Evolutionary conservation across 92 coral and sea anemone genomes (phyloP), one percentile per base, ranked within the genome.

Genomic region (Paramuricea clavata): DNA sequence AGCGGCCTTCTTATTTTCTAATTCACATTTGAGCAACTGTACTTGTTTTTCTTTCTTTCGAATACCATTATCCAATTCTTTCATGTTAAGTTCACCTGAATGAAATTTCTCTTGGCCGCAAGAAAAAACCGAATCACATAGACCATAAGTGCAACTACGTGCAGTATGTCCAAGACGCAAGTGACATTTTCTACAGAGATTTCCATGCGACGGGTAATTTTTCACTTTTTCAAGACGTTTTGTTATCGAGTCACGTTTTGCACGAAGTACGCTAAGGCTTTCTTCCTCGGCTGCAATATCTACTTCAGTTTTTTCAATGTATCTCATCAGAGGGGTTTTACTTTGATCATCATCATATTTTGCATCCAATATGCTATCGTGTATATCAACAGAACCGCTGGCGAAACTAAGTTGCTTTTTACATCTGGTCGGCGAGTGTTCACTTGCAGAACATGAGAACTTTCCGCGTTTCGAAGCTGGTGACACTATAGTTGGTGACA

Each of bases 81-180:
- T 81, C 13, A 32, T 60, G 52, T 81, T 81, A 13, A 62, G 28
- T 65, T 81, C 73, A 17, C 78, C 86, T 11, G 49, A n/a, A 23
- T 74, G 81, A 56, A 74, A 32, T 32, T 74, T 74, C 30, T 74
- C 65, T 74, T 74, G 27, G 25, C 81, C 65, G 81, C 81, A 74
- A 35, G 28, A 39, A 41, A 39, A 74, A 16, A 74, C 81, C 23
- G 80, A 80, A 27, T 34, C 32, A 80, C 85, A 80, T 60, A 17
- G 27, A 13, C 43, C 79, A 36, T 62, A 82, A 75, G 8, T 21
- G 50, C 87, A 69, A 16, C 64, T 69, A 8, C 81, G 69, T 10
- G 87, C 61, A 65, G 87, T 83, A 31, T 83, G 82, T 49, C 82
- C 69, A 23, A 77, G 61, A 15, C 62, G 81, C 15, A 75, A 28